A percentile compares a stretch with the other conserved stretches of the same genome.
Conservation (phyloP, 1,140 invertebrate genomes). For the Philotrypesis tridentata region DNA sequence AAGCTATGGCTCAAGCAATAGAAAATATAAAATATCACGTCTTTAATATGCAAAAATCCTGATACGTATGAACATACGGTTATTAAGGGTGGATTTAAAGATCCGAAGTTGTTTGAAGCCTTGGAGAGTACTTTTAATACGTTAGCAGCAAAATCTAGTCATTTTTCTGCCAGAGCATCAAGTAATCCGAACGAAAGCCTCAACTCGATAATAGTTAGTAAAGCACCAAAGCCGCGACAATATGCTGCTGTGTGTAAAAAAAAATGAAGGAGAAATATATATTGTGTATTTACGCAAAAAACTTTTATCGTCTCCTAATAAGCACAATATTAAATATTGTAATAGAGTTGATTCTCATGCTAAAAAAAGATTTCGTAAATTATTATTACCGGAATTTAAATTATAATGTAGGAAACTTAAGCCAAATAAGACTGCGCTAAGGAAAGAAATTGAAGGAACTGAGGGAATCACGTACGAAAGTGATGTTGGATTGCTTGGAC, state of each 20-base stretch:
- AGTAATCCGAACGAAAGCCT: constrained; percentile 52
- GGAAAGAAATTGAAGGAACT: too few species aligned
- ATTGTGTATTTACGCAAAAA: constrained; percentile 35
- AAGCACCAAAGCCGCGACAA: constrained; percentile 48
- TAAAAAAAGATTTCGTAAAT: too few species aligned
- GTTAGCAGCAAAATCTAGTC: constrained; percentile 30
- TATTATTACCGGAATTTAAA: too few species aligned
- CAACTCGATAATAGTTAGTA: too few species aligned
- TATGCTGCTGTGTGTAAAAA: constrained; percentile 48
- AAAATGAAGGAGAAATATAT: constrained; percentile 46
- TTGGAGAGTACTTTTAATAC: constrained; percentile 40
- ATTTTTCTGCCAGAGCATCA: constrained; percentile 43
- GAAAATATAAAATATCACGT: too few species aligned
- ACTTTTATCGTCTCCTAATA: constrained; percentile 23
- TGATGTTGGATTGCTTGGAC: constrained; percentile 34
- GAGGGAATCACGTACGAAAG: constrained; percentile 18
- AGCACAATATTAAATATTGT: constrained; percentile 1
- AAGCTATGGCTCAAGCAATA: too few species aligned
- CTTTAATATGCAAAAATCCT: too few species aligned
- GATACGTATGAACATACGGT: constrained; percentile 43
- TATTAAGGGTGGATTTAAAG: constrained; percentile 46
- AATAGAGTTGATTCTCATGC: background rate
- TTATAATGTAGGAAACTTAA: too few species aligned
- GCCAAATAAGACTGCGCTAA: too few species aligned
- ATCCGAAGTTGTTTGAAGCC: constrained; percentile 36